Evolutionary conservation across 1,140 invertebrate genomes (phyloP), one percentile per base, ranked within the genome.

Genomic region (Orussus abietinus): DNA sequence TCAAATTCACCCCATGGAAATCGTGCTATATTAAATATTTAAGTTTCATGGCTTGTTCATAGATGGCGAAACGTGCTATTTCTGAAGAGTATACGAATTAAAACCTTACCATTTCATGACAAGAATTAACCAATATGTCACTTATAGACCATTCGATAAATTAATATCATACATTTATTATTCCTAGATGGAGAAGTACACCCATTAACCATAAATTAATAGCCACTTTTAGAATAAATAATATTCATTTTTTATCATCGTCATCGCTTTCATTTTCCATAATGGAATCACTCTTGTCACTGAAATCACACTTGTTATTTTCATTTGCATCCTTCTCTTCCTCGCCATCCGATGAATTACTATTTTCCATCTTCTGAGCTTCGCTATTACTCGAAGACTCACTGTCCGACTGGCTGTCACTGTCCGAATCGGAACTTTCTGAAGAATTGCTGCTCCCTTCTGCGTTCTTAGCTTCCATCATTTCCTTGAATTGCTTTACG

Each of bases 401-500:
- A 38, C 64, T 62, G 7, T 72, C 69, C 0, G 66, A 65, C 13
- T 68, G 64, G 42, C 68, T 71, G 12, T 70, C 68, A 32, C 63
- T 70, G 14, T 73, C 69, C 0, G 67, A 69, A 37, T 70, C 67
- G 0, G 64, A 70, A 53, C 58, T 70, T 20, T 69, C 66, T 0
- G 62, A 62, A 4, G 43, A 66, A 33, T 46, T 54, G 29, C 50
- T 56, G 34, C 48, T 56, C 17, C 45, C 34, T 4, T 30, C 45
- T 38, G 32, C 38, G 45, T 56, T 72, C 54, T 82, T 83, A 21
- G 75, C 78, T 0, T 77, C 76, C 78, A 84, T 80, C 51, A 83
- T 66, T 59, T 81, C 76, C 53, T 82, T 83, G 38, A 76, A 85
- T 54, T 83, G 74, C 22, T 73, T 64, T 0, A 84, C 81, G 3